A percentile compares a stretch with the other conserved stretches of the same genome.
Conservation (phyloP, 2,888 invertebrate species). For the Ischnura elegans region DNA sequence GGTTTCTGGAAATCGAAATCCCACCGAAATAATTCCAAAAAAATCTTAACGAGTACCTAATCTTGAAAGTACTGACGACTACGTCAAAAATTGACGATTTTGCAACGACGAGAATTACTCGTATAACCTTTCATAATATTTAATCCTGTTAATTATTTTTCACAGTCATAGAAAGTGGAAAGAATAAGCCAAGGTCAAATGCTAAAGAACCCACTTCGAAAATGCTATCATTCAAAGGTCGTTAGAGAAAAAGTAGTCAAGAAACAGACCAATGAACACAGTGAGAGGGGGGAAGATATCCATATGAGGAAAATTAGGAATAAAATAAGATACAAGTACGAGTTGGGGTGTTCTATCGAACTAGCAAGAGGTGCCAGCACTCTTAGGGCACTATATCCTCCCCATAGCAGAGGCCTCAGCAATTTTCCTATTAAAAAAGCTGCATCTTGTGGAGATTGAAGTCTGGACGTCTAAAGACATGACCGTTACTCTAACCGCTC, state of each 20-base stretch:
- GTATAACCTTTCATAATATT: neutral
- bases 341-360: neutral
- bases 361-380: neutral
- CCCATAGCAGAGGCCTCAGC: neutral
- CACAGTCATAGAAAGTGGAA: neutral
- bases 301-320: neutral
- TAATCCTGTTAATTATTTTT: no score
- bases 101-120: neutral
- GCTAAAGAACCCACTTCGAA: neutral
- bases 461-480: neutral
- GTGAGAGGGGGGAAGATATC: neutral
- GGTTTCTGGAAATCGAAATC: conserved; percentile 33
- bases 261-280: neutral
- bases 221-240: neutral
- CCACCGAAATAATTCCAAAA: neutral
- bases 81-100: neutral
- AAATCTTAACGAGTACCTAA: neutral
- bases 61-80: neutral
- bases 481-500: conserved; percentile 11
- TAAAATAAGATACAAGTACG: neutral
- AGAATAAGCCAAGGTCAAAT: neutral
- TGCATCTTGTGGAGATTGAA: neutral
- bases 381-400: neutral
- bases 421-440: neutral
- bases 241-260: neutral